Base-by-base conservation (phyloP, 2,113 vertebrate species). In the Trematomus loennbergii region DNA sequence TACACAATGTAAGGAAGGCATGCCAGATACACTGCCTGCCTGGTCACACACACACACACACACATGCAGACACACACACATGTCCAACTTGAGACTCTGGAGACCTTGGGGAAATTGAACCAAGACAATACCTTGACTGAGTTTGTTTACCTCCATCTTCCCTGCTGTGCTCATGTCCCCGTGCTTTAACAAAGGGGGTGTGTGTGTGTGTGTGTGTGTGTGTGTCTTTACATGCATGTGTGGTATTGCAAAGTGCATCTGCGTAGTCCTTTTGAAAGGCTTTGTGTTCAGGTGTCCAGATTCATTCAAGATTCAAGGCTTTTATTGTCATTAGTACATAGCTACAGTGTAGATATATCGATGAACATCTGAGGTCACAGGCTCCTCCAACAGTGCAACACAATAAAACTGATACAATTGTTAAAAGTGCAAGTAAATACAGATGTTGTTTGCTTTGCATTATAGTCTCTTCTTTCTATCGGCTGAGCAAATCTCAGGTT, bases 1-100 rank as follows among this genome's bases (percentile, higher is more conserved):
- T 88, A 88, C 87, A 92, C 86, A 93, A 89, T 89, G 84, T 68
- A 80, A 92, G 87, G 86, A 90, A 87, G 82, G 64, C 46, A 70
- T 74, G 67, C 43, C 46, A 74, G 66, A 66, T 72, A 58, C 60
- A n/a, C 72, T 20, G 66, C n/a, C n/a, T n/a, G n/a, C 59, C 58
- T 50, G 29, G 36, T 76, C 61, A 66, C 57, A 50, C 22, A 20
- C 69, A n/a, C n/a, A n/a, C n/a, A n/a, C n/a, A 20, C 25, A 29
- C 25, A 9, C n/a, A 78, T 17, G 59, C 61, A 65, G 55, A 67
- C 33, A 48, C 40, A 78, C 65, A 58, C 74, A 89, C 33, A 78
- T 17, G 61, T 65, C 18, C 61, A n/a, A 29, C 55, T 57, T 59
- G 54, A 72, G 69, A 72, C 69, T n/a, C 58, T 12, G 13, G 78